Base-by-base conservation (phyloP, 2,888 invertebrate species). In the Acronicta alni region DNA sequence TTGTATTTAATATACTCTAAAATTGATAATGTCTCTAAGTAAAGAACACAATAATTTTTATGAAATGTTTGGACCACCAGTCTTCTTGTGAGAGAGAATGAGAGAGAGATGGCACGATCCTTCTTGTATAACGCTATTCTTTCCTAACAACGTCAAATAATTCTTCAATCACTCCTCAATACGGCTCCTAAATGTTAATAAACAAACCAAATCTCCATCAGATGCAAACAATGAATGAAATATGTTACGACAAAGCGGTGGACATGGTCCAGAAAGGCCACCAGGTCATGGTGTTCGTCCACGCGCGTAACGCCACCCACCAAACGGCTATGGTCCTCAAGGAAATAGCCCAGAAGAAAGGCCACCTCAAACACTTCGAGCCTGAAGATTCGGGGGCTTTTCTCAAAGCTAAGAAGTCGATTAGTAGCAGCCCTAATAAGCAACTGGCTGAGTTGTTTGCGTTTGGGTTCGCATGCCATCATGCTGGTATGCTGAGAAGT, bases 241-340 rank as follows among this genome's bases (percentile, higher is more conserved):
- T 98, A 62, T 99, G 99, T 87, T 99, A 99, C 89, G 97, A 99
- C 42, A 98, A 99, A 94, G 97, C 98, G 0, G 80, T 96, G 0
- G 96, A 97, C 16, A 97, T 98, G 96, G 97, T 98, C 1, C 96
- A 95, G 75, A 96, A 97, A 74, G 99, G 98, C 0, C 98, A 99
- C 87, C 99, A 99, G 95, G 97, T 98, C 0, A 99, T 99, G 98
- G 98, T 99, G 0, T 99, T 99, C 89, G 99, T 99, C 0, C 99
- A 99, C 89, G 99, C 99, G 0, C 96, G 99, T 23, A 99, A 99
- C 94, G 98, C 99, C 10, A 99, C 99, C 0, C 97, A 98, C 32
- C 95, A 97, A 54, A 98, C 98, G 0, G 99, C 99, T 0, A 96
- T 96, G 77, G 95, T 96, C 3, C 89, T 99, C 2, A 96, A 97